Conservation (phyloP, 1,140 invertebrate species). For the Oncopeltus fasciatus region DNA sequence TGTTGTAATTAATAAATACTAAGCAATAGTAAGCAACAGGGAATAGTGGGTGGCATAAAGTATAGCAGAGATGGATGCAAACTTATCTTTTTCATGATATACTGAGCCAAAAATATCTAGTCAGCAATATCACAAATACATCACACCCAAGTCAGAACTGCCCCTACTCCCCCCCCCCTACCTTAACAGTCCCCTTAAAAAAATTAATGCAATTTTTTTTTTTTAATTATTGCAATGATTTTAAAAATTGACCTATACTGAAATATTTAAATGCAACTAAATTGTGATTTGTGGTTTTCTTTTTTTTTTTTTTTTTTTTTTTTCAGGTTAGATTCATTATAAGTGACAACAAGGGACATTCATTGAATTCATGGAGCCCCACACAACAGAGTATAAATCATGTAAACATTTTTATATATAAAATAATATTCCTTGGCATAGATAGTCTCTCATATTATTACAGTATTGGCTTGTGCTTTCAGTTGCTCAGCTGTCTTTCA, state of each 20-base stretch:
- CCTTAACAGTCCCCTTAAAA: too few relatives aligned
- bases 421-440: too few relatives aligned
- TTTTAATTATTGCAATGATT: background rate
- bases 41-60: too few relatives aligned
- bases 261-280: background rate
- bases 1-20: too few relatives aligned
- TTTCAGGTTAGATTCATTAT: slow-evolving; percentile 18
- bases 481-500: background rate
- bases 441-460: too few relatives aligned
- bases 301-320: background rate
- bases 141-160: too few relatives aligned
- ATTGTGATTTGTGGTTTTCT: background rate
- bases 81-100: too few relatives aligned
- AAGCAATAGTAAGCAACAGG: too few relatives aligned
- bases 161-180: too few relatives aligned
- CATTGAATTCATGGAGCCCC: slow-evolving; percentile 65
- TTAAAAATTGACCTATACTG: background rate
- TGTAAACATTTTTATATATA: slow-evolving; percentile 44
- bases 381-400: slow-evolving; percentile 69
- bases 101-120: too few relatives aligned
- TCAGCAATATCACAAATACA: too few relatives aligned
- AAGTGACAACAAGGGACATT: slow-evolving; percentile 39
- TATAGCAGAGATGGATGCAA: too few relatives aligned
- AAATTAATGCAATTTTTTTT: background rate
- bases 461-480: background rate